Evolutionary conservation across 2,113 vertebrate species (phyloP), one percentile per base, ranked within the genome.

Genomic region (Peromyscus maniculatus): DNA sequence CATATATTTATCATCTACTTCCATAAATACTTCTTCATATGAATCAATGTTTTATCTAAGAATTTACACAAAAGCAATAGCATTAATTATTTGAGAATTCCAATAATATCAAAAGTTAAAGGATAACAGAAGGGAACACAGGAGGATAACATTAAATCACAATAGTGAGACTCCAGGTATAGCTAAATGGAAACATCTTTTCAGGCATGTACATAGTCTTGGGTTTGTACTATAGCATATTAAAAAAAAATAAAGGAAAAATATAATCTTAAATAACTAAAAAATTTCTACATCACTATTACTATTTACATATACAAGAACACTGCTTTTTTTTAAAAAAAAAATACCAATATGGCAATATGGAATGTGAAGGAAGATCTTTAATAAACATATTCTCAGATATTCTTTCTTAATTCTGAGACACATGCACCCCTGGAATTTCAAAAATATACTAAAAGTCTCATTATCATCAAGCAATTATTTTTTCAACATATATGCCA

Each of bases 71-170:
- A 71, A 96, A 91, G 21, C 5, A 83, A 89, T 91, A 82, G 21
- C 8, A 19, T 49, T 78, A 86, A 91, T 69, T 57, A 84, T 94
- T 22, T 94, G 75, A 89, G 96, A 52, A 95, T 77, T 93, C 13
- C 79, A 39, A 67, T 93, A 28, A 89, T 64, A 97, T 91, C 87
- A 90, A 19, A 72, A 7, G 52, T 77, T 92, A 86, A 43, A 93
- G 19, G 7, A n/a, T 55, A 86, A 72, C 91, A 78, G 31, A 24
- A 83, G 31, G 39, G 39, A 3, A 36, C 33, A 43, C 12, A 57
- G 87, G n/a, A 84, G 3, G 66, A 62, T 9, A 17, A 67, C 33
- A 88, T 75, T 96, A 94, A 93, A n/a, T 57, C 84, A 97, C 96
- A 46, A 26, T 80, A 66, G 6, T 95, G 12, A 52, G 10, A 17